phyloP scores from a whole-genome alignment of 2,888 invertebrate genomes.

The Congeria kusceri region DNA sequence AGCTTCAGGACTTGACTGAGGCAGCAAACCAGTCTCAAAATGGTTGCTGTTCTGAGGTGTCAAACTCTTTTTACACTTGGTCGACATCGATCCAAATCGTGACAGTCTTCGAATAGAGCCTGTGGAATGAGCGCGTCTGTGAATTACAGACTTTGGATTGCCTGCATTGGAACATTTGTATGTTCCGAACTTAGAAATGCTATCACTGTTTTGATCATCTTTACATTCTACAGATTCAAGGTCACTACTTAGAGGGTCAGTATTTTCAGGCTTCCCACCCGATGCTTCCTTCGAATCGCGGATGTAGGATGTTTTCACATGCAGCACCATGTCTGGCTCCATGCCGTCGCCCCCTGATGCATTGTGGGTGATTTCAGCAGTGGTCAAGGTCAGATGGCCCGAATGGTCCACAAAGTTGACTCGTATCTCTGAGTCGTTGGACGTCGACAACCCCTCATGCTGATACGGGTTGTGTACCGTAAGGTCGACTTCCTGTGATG shows the following conservation, averaged over 20 bases:
- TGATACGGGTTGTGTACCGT: conserved; percentile 59
- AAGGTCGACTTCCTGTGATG: conserved; percentile 59
- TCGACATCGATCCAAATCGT: neutral
- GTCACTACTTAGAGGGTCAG: no score
- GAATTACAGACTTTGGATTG: conserved; percentile 17
- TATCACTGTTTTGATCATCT: no score
- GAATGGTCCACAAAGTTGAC: conserved; percentile 50
- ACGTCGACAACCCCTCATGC: conserved; percentile 9
- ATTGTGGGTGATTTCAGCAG: conserved; percentile 60
- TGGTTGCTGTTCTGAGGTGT: neutral
- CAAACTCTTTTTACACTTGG: no score
- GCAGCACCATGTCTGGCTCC: conserved; percentile 56
- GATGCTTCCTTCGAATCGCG: neutral
- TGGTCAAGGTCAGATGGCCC: conserved; percentile 50
- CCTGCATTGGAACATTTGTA: neutral
- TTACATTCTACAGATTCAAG: no score
- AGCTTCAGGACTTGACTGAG: neutral
- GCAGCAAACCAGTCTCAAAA: conserved; percentile 8
- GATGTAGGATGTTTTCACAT: conserved; percentile 63
- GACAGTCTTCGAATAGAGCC: conserved; percentile 15
- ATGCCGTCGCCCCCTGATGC: conserved; percentile 37
- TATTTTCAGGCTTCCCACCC: no score
- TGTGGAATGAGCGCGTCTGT: conserved; percentile 20
- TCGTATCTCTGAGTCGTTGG: conserved; percentile 9
- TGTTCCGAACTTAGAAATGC: no score